Base-by-base conservation (phyloP, 30 jellyfish, hydroid and myxozoan genomes). In the Cassiopea andromeda region DNA sequence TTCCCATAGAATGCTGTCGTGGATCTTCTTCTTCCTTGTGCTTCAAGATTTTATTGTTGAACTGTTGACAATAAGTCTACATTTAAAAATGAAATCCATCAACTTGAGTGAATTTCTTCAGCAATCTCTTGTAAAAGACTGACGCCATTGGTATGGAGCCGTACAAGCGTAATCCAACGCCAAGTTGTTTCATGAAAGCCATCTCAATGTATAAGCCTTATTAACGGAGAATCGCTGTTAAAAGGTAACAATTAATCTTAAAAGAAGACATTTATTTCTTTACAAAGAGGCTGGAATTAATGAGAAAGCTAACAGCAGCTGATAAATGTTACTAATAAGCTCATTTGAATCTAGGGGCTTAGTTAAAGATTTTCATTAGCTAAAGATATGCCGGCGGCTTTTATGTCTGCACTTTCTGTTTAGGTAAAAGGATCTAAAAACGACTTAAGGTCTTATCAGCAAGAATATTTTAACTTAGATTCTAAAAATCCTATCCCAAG, bases 81-180 rank as follows among this genome's bases (percentile, higher is more conserved):
- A 46, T 67, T 44, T 82, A 49, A 82, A 68, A 8, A 82, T 64
- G 48, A 57, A 54, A 66, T 46, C 88, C 77, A 60, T 46, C 75
- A 67, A 83, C 69, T 45, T 83, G 84, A 83, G 79, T 47, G 83
- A 67, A n/a, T 68, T 48, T 70, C 48, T 54, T 82, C n/a, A 1
- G 38, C n/a, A 73, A 85, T 60, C 93, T 60, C 57, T 81, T 77
- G 93, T 60, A 75, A 47, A 50, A 58, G 89, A 18, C 90, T 78
- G 94, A 82, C 94, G 94, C 94, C 94, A 87, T 18, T 1, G 73
- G 72, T 19, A 47, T 68, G 80, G 82, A 77, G 94, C 90, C 85
- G 75, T 72, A 67, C 85, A 80, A 72, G 72, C 9, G 75, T 87
- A 75, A 87, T 75, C 89, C 81, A 14, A 76, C 83, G 60, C 75